Conservation (phyloP, 1,140 invertebrate species). For the Centruroides sculpturatus region DNA sequence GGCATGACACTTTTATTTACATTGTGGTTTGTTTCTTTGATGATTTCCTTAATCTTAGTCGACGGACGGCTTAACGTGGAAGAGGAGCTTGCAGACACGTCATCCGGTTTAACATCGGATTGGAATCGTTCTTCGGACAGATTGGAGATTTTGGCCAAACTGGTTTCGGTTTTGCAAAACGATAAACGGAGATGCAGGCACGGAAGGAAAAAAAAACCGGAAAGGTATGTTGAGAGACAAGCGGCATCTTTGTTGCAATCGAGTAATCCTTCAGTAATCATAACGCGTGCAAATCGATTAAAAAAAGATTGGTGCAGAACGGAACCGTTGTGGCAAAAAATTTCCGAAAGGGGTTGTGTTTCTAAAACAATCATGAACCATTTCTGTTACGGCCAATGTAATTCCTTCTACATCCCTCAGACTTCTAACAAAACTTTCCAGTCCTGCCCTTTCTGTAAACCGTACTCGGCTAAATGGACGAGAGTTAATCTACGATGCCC, state of each 20-base stretch:
- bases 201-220: too few species aligned
- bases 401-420: constrained; percentile 53
- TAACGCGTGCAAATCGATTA: constrained; percentile 47
- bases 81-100: too few species aligned
- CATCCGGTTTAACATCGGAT: too few species aligned
- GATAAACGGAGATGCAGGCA: too few species aligned
- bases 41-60: too few species aligned
- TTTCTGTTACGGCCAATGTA: constrained; percentile 59
- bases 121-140: too few species aligned
- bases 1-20: too few species aligned
- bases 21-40: too few species aligned
- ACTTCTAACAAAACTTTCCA: constrained; percentile 37
- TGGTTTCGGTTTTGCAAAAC: too few species aligned
- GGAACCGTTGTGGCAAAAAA: constrained; percentile 45
- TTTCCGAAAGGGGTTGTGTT: constrained; percentile 45
- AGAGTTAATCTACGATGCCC: constrained; percentile 47
- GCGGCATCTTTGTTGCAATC: constrained; percentile 25
- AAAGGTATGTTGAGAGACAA: too few species aligned
- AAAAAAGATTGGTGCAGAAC: constrained; percentile 55
- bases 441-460: constrained; percentile 50
- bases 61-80: too few species aligned
- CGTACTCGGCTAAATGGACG: constrained; percentile 43
- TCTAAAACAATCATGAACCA: constrained; percentile 44
- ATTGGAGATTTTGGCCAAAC: too few species aligned
- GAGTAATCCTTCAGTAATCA: constrained; percentile 42